Evolutionary conservation across 2,113 vertebrate genomes (phyloP).

Genomic region (Corynorhinus townsendii): DNA sequence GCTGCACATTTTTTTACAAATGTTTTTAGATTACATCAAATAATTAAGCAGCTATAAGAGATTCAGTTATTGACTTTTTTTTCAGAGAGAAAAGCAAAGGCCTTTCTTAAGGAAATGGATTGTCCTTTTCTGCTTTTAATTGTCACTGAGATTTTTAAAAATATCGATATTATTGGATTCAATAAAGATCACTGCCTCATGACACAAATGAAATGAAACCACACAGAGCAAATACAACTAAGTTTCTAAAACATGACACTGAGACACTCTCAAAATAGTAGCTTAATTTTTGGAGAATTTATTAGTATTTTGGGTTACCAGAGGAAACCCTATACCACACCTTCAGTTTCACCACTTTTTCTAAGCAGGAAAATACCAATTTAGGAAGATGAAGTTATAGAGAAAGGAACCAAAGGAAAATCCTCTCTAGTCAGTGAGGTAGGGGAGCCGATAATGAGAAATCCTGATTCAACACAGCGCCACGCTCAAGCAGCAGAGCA

Average conservation of each 20-base stretch:
- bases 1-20: background rate
- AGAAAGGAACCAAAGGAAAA: constrained; percentile 14
- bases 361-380: constrained; percentile 6
- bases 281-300: constrained; percentile 16
- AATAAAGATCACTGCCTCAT: constrained; percentile 14
- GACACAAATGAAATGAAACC: background rate
- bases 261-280: background rate
- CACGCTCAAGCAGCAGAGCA: background rate
- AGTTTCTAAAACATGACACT: background rate
- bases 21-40: background rate
- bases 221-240: constrained; percentile 16
- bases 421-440: background rate
- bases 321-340: constrained; percentile 3
- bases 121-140: constrained; percentile 12
- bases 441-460: background rate
- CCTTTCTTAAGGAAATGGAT: background rate
- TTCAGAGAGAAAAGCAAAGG: background rate
- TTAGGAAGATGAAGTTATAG: background rate
- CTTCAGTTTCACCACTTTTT: background rate
- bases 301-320: background rate
- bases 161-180: background rate
- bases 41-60: background rate
- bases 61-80: background rate
- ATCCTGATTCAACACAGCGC: background rate
- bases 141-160: background rate